Percentiles rank a stretch among this genome's conserved stretches.
Conservation (phyloP, 2,888 invertebrate species). For the Plagiodera versicolora region DNA sequence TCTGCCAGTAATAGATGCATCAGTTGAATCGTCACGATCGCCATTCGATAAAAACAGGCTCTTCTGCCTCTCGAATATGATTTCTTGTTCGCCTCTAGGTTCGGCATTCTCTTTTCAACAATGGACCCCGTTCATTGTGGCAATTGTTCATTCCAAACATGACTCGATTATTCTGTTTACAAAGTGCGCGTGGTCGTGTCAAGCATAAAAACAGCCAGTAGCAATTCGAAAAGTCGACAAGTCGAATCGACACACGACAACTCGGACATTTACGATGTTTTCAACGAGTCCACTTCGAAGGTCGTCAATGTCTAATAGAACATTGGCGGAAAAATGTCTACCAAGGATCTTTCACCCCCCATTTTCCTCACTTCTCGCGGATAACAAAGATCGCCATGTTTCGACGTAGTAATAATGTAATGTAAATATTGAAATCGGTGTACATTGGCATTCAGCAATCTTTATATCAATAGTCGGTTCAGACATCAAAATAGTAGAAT, state of each 20-base stretch:
- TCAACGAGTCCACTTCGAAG: background rate
- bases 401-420: too few species aligned
- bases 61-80: background rate
- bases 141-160: conserved; percentile 51
- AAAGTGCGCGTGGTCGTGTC: conserved; percentile 50
- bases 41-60: background rate
- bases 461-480: too few species aligned
- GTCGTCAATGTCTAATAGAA: background rate
- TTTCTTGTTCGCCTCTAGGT: conserved; percentile 3
- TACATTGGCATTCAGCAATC: too few species aligned
- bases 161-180: conserved; percentile 54
- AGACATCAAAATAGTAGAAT: too few species aligned
- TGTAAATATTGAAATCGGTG: too few species aligned
- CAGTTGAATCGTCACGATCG: background rate
- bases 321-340: too few species aligned
- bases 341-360: too few species aligned
- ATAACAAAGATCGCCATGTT: too few species aligned
- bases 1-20: background rate
- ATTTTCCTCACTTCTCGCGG: too few species aligned
- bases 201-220: conserved; percentile 40
- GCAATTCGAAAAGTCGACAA: conserved; percentile 1
- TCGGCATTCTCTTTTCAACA: conserved; percentile 14
- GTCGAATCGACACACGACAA: conserved; percentile 9
- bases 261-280: background rate
- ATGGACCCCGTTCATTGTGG: conserved; percentile 24